These are phyloP conservation scores for Anniella stebbinsi DNA, from an alignment of 2,797 vertebrate species.

Conservation along the genomic window DNA sequence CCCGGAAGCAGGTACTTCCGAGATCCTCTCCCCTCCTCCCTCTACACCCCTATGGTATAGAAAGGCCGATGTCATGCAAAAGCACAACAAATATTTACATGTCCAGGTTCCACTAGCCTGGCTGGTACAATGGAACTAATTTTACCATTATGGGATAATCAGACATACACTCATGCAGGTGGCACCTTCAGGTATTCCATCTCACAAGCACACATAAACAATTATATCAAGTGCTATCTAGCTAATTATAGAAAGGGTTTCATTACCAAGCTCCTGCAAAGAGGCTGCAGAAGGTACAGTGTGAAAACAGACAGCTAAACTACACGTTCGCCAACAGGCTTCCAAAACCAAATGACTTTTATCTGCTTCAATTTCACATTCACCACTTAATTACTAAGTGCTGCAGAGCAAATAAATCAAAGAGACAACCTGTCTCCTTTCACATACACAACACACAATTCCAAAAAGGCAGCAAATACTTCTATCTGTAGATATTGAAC, in stretches of 20 bases:
- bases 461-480: rapidly evolving
- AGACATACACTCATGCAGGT: neutral
- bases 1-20: too few relatives aligned
- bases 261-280: constrained; percentile 43
- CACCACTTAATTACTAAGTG: neutral
- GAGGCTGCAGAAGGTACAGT: constrained; percentile 22
- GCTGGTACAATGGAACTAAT: neutral
- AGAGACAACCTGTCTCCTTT: neutral
- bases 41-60: too few relatives aligned
- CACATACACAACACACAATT: neutral
- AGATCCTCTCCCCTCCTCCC: too few relatives aligned
- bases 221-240: constrained; percentile 52
- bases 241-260: constrained; percentile 78
- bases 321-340: constrained; percentile 66
- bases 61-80: too few relatives aligned
- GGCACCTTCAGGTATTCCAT: neutral
- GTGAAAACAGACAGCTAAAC: constrained; percentile 61
- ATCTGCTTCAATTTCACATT: constrained; percentile 47
- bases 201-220: constrained; percentile 45
- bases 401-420: rapidly evolving
- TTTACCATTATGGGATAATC: neutral
- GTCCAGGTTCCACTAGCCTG: neutral
- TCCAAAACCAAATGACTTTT: constrained; percentile 60
- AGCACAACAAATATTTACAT: neutral
- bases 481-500: neutral